These are phyloP conservation scores for Nibea coibor DNA, from an alignment of 2,113 vertebrate genomes.

Conservation along the genomic window DNA sequence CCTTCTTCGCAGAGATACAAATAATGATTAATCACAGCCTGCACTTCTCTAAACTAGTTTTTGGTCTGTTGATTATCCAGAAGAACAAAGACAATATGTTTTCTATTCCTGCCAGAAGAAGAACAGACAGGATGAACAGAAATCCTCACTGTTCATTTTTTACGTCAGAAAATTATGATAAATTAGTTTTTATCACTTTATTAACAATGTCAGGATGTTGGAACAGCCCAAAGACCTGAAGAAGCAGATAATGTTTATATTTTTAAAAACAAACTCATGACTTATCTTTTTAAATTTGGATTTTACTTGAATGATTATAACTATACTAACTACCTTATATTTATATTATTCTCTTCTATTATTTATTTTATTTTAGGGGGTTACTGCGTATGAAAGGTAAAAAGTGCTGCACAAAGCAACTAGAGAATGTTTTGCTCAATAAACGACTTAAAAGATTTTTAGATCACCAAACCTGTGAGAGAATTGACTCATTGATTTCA, in stretches of 20 bases:
- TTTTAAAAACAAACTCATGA: too few species aligned
- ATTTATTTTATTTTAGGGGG: too few species aligned
- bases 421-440: not conserved
- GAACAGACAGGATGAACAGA: not conserved
- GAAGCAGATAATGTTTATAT: too few species aligned
- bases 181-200: too few species aligned
- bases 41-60: not conserved
- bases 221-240: too few species aligned
- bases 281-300: too few species aligned
- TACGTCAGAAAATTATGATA: not conserved
- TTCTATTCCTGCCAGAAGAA: not conserved
- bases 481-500: not conserved
- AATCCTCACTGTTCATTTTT: not conserved
- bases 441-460: not conserved
- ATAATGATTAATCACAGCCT: not conserved
- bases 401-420: not conserved
- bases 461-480: not conserved
- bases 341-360: too few species aligned
- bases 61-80: not conserved
- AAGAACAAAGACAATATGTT: not conserved
- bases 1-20: not conserved
- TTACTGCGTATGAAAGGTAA: too few species aligned
- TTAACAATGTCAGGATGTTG: too few species aligned
- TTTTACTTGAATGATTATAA: too few species aligned
- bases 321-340: too few species aligned